These are phyloP conservation scores for Macrophya alboannulata DNA, from an alignment of 2,888 invertebrate species.

Conservation along the genomic window DNA sequence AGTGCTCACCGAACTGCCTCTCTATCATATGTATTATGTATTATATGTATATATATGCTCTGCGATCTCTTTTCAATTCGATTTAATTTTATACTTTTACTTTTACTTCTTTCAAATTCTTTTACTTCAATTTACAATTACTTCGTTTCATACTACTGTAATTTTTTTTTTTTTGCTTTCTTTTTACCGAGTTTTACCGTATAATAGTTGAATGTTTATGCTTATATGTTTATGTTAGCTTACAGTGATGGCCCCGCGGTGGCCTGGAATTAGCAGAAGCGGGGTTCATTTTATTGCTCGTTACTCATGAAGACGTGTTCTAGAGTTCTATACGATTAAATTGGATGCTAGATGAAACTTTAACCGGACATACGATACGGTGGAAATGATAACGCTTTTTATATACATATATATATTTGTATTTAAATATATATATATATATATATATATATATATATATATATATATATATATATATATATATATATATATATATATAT, in stretches of 20 bases:
- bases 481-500: no score
- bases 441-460: no score
- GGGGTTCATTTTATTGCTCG: slow-evolving; percentile 50
- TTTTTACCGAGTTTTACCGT: slow-evolving; percentile 7
- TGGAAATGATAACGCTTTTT: background rate
- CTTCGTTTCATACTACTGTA: background rate
- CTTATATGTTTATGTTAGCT: slow-evolving; percentile 31
- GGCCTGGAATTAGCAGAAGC: slow-evolving; percentile 13
- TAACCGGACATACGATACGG: slow-evolving; percentile 37
- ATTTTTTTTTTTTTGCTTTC: background rate
- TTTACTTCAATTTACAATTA: slow-evolving; percentile 35
- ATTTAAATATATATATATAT: no score
- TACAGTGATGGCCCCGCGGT: slow-evolving; percentile 25
- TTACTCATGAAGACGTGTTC: slow-evolving; percentile 24
- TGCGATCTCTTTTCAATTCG: slow-evolving; percentile 39
- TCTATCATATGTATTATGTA: slow-evolving; percentile 7
- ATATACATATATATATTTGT: no score
- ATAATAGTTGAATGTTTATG: slow-evolving; percentile 21
- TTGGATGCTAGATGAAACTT: slow-evolving; percentile 34
- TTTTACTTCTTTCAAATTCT: slow-evolving; percentile 30
- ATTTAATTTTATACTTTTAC: slow-evolving; percentile 47
- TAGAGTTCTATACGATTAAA: slow-evolving; percentile 35
- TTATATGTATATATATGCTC: slow-evolving; percentile 39
- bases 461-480: no score
- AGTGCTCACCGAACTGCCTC: slow-evolving; percentile 5